These are phyloP conservation scores for Rattus rattus DNA, from an alignment of 2,113 vertebrate species.

Conservation along the genomic window DNA sequence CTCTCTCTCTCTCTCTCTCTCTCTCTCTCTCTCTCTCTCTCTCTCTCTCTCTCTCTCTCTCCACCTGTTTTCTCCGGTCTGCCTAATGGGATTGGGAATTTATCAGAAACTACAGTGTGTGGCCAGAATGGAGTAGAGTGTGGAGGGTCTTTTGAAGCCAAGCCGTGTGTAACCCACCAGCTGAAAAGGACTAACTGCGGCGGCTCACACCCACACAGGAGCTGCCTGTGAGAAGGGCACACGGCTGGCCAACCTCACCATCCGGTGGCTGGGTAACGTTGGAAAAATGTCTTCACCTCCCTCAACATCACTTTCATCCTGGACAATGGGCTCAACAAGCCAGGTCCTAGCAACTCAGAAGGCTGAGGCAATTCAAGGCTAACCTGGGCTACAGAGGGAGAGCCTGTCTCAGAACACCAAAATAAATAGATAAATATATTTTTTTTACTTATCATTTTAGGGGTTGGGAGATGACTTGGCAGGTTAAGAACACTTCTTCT, in stretches of 20 bases:
- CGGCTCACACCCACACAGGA: background rate
- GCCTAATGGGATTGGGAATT: background rate
- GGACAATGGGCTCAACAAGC: background rate
- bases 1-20: too few relatives aligned
- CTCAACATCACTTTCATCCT: background rate
- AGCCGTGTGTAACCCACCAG: accelerated
- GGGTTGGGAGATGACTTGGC: background rate
- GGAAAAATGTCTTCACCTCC: background rate
- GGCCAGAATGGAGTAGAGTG: background rate
- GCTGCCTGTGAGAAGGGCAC: background rate
- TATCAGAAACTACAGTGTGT: background rate
- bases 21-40: too few relatives aligned
- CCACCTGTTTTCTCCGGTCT: background rate
- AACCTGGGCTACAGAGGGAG: background rate
- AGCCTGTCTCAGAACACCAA: background rate
- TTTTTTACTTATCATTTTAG: background rate
- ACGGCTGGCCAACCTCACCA: background rate
- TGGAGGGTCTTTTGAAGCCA: background rate
- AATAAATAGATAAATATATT: background rate
- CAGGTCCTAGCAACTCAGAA: background rate
- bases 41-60: too few relatives aligned
- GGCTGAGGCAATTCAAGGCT: background rate
- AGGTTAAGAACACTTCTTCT: background rate
- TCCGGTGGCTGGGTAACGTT: background rate
- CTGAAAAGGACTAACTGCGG: too few relatives aligned